phyloP scores from a whole-genome alignment of 2,797 vertebrate species.

The Pipistrellus pygmaeus region DNA sequence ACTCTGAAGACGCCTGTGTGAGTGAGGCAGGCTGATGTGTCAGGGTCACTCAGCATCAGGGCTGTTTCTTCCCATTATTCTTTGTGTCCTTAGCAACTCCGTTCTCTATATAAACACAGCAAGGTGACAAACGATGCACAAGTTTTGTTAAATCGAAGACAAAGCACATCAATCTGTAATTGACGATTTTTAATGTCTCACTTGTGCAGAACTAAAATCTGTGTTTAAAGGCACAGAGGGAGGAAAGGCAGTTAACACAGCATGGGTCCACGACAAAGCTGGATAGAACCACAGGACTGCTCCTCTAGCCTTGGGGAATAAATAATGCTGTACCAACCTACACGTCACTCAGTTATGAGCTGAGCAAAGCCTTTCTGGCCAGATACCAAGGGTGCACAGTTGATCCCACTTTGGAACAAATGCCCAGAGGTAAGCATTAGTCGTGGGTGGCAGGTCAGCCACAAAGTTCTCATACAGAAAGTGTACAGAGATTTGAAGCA shows the following conservation, averaged over 20 bases:
- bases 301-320: slow-evolving; percentile 64
- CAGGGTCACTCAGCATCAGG: fast-evolving
- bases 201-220: slow-evolving; percentile 75
- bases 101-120: not conserved
- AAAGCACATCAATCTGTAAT: slow-evolving; percentile 46
- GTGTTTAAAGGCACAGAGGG: slow-evolving; percentile 81
- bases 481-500: slow-evolving; percentile 4
- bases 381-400: not conserved
- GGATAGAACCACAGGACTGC: not conserved
- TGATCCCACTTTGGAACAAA: slow-evolving; percentile 46
- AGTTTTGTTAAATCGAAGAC: slow-evolving; percentile 54
- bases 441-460: not conserved
- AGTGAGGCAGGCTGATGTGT: fast-evolving
- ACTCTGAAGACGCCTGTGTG: not conserved
- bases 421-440: not conserved
- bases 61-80: not conserved
- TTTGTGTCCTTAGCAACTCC: not conserved
- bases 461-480: slow-evolving; percentile 56
- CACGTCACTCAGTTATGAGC: slow-evolving; percentile 49
- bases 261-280: slow-evolving; percentile 54
- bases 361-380: slow-evolving; percentile 36
- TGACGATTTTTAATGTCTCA: slow-evolving; percentile 80
- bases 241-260: slow-evolving; percentile 76
- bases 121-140: not conserved
- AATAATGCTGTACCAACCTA: slow-evolving; percentile 49